Percentiles rank a stretch among this genome's conserved stretches.
Evolutionary conservation across 2,888 invertebrate genomes (phyloP).

Genomic region (Tiphia femorata): DNA sequence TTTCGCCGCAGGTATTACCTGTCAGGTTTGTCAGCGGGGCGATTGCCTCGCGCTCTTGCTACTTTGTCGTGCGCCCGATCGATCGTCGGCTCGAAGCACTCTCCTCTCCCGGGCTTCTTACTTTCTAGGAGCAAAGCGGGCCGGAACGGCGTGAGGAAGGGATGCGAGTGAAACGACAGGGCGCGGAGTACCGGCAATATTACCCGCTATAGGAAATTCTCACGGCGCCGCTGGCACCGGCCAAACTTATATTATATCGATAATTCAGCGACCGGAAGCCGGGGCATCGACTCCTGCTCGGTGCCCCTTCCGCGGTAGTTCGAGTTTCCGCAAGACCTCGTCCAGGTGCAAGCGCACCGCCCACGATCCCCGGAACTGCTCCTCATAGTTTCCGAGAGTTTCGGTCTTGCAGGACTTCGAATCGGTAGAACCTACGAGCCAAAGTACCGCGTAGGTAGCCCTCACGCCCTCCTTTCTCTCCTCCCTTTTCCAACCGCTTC

Average conservation of each 20-base stretch:
- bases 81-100: conserved; percentile 27
- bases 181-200: too few relatives aligned
- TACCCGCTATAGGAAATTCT: conserved; percentile 14
- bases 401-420: neutral
- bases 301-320: neutral
- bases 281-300: neutral
- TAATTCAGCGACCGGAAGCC: neutral
- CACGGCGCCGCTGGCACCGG: conserved; percentile 15
- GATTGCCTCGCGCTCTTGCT: conserved; percentile 47
- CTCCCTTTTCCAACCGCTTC: too few relatives aligned
- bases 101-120: neutral
- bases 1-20: conserved; percentile 54
- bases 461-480: too few relatives aligned
- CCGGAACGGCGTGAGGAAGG: too few relatives aligned
- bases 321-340: conserved; percentile 1
- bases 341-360: neutral
- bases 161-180: too few relatives aligned
- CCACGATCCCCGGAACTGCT: neutral
- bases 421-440: too few relatives aligned
- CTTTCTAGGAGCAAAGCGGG: too few relatives aligned
- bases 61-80: conserved; percentile 45
- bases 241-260: conserved; percentile 39
- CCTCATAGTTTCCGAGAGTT: neutral
- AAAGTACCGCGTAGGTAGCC: too few relatives aligned
- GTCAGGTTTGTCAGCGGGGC: conserved; percentile 51